Conservation (phyloP, 1,140 invertebrate genomes). For the Sitophilus oryzae region DNA sequence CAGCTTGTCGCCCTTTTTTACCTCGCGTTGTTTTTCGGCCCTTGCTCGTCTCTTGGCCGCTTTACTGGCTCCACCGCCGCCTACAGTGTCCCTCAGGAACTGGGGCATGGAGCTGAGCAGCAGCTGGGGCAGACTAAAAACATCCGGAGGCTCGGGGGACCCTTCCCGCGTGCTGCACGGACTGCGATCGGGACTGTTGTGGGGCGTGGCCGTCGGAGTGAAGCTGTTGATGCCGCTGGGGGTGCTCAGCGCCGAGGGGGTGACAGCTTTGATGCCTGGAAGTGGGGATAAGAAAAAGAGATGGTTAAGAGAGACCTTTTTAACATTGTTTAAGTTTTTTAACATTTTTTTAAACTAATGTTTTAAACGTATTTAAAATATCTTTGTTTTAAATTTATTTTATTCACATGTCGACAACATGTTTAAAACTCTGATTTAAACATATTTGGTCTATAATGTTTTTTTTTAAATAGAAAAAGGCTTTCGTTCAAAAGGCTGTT, state of each 20-base stretch:
- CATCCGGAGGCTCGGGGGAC: conserved; percentile 48
- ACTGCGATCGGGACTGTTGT: conserved; percentile 67
- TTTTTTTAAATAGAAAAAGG: no score
- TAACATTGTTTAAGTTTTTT: no score
- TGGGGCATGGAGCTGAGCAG: conserved; percentile 68
- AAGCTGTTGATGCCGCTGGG: conserved; percentile 59
- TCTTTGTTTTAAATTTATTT: no score
- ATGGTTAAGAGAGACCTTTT: no score
- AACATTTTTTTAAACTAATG: no score
- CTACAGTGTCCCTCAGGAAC: conserved; percentile 62
- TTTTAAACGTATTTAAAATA: no score
- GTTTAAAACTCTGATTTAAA: no score
- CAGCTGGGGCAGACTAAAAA: conserved; percentile 49
- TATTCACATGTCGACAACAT: no score
- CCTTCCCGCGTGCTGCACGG: conserved; percentile 53
- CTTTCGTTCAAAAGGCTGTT: no score
- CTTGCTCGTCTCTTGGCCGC: conserved; percentile 3
- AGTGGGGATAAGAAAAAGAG: no score
- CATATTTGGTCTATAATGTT: no score
- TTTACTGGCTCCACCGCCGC: conserved; percentile 37
- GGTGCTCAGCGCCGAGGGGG: conserved; percentile 59
- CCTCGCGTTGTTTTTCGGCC: conserved; percentile 26
- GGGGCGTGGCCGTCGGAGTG: conserved; percentile 76
- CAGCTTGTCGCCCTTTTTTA: conserved; percentile 18
- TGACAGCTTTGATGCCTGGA: conserved; percentile 59